Base-by-base conservation (phyloP, 2,797 vertebrate genomes). In the Artibeus lituratus region DNA sequence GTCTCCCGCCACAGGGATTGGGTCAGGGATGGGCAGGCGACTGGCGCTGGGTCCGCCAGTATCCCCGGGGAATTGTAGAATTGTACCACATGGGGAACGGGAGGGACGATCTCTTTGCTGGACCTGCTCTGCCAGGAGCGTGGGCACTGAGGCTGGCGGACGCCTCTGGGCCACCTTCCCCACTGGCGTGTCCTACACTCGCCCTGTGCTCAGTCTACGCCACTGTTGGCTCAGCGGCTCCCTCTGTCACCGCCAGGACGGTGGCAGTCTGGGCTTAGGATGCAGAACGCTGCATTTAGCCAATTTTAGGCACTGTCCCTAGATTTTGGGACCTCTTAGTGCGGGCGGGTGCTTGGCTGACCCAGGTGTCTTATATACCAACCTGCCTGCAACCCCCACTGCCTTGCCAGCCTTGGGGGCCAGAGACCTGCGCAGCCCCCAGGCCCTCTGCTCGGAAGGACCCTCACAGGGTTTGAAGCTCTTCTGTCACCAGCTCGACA, bases 361-460 rank as follows among this genome's bases (percentile, higher is more conserved):
- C 74, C 37, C 4, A 12, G n/a, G 47, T 69, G 37, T 83, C 26
- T 82, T 49, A 5, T 14, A 1, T 74, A 15, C 73, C 19, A 7
- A 3, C 15, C 26, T 39, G 35, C 10, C 5, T 1, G 0, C 19
- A 19, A 53, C 32, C 11, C 2, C n/a, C 35, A 59, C 4, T 18
- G 15, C 69, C 37, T 39, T 1, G 6, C 49, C 29, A 57, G 26
- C 69, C 1, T 29, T 10, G 22, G 29, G 11, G 82, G 24, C 39
- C 47, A 42, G 29, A 39, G 49, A 47, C n/a, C 37, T 7, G 5
- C 47, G 26, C 15, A 8, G 19, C 10, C 4, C 44, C 65, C 24
- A 26, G 69, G 10, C 24, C 26, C 24, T 3, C 7, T 2, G 2
- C 47, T 49, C 59, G 18, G 26, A 53, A 89, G 47, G 69, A 3